Evolutionary conservation across 64 coral and sea anemone species (phyloP).

Genomic region (Stichodactyla helianthus): DNA sequence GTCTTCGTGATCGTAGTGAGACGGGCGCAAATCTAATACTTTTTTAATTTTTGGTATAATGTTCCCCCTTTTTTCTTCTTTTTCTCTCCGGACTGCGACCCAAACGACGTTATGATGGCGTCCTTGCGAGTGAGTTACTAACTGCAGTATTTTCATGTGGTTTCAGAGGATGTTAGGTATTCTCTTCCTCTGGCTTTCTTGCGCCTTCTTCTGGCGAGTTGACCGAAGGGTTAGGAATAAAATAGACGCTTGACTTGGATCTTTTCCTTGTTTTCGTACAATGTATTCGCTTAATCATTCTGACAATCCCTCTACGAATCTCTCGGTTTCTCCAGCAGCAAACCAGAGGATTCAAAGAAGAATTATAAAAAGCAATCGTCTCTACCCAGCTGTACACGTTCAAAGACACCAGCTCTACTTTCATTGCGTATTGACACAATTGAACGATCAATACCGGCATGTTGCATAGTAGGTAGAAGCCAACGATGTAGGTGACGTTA

Average conservation of each 20-base stretch:
- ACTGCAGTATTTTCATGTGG: too few relatives aligned
- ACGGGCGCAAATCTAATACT: too few relatives aligned
- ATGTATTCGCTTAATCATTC: not conserved
- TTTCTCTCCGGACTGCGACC: too few relatives aligned
- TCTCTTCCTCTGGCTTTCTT: not conserved
- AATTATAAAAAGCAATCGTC: constrained; percentile 70
- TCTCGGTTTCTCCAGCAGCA: constrained; percentile 73
- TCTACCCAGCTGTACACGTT: constrained; percentile 75
- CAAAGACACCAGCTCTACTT: constrained; percentile 22
- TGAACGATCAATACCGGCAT: constrained; percentile 56
- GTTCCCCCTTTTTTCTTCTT: too few relatives aligned
- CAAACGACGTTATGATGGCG: too few relatives aligned
- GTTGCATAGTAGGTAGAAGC: constrained; percentile 59
- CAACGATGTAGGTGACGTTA: constrained; percentile 63
- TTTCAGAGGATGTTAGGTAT: too few relatives aligned
- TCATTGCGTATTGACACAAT: constrained; percentile 21
- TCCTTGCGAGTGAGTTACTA: too few relatives aligned
- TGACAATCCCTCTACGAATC: not conserved
- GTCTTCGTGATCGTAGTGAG: too few relatives aligned
- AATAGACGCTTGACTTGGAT: constrained; percentile 14
- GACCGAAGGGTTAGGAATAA: not conserved
- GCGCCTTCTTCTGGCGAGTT: not conserved
- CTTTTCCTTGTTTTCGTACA: not conserved
- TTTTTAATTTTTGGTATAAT: too few relatives aligned
- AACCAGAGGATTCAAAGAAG: constrained; percentile 50